These are phyloP conservation scores for Labrus mixtus DNA, from an alignment of 2,113 vertebrate genomes.

Conservation along the genomic window DNA sequence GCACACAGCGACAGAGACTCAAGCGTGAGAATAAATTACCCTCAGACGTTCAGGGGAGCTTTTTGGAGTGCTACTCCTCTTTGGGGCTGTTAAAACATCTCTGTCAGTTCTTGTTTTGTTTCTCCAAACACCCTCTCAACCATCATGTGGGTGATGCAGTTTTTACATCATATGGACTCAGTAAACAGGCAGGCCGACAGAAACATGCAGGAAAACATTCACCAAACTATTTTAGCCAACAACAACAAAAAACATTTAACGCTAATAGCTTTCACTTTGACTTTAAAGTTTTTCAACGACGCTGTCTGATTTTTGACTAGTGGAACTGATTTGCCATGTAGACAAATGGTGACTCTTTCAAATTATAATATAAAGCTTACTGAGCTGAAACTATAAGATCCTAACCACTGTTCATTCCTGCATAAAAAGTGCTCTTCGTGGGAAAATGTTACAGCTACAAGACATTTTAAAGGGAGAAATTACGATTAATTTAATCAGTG, in stretches of 20 bases:
- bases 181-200: conserved; percentile 18
- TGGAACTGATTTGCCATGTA: conserved; percentile 7
- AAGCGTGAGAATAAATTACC: conserved; percentile 57
- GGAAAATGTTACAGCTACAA: conserved; percentile 4
- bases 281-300: background rate
- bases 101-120: conserved; percentile 24
- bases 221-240: background rate
- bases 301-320: conserved; percentile 5
- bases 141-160: conserved; percentile 41
- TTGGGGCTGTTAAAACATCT: background rate
- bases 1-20: conserved; percentile 44
- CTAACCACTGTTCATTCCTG: conserved; percentile 9
- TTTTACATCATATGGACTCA: conserved; percentile 40
- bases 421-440: conserved; percentile 11
- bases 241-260: background rate
- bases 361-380: background rate
- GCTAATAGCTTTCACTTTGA: background rate
- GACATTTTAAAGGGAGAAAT: conserved; percentile 24
- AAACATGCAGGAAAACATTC: conserved; percentile 11
- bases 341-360: conserved; percentile 8
- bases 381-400: background rate
- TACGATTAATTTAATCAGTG: conserved; percentile 16
- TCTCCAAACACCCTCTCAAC: conserved; percentile 32
- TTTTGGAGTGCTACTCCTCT: conserved; percentile 40
- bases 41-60: conserved; percentile 40